Conservation (phyloP, 2,113 vertebrate species). For the Cairina moschata region DNA sequence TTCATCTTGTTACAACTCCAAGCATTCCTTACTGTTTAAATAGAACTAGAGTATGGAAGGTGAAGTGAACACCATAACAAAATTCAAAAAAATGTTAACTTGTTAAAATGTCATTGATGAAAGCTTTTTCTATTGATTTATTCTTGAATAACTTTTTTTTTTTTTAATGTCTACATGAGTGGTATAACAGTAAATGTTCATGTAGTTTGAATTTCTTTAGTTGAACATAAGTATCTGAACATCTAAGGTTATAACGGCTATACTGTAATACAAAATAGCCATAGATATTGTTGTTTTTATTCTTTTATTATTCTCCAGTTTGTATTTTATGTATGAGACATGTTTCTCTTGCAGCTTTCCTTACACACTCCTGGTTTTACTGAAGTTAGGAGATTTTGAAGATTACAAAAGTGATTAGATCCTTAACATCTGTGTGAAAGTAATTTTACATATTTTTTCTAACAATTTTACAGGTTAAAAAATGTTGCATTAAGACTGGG, state of each 20-base stretch:
- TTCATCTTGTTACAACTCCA: fast-evolving
- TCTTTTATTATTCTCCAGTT: neutral
- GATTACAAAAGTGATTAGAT: neutral
- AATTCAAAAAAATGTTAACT: too few relatives aligned
- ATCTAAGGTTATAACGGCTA: neutral
- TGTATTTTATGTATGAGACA: neutral
- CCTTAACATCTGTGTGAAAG: neutral
- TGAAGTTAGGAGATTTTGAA: fast-evolving
- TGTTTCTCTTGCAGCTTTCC: neutral
- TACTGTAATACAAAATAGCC: neutral
- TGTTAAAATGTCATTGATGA: neutral
- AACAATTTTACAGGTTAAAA: neutral
- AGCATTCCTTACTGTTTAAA: neutral
- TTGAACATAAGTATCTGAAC: neutral
- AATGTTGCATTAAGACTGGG: neutral
- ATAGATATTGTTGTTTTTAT: fast-evolving
- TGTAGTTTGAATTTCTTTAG: neutral
- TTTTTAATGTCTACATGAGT: neutral
- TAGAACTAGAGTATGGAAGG: neutral
- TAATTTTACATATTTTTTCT: neutral
- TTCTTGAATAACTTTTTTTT: neutral
- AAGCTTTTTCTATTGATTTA: neutral
- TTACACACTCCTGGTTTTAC: fast-evolving
- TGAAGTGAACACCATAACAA: fast-evolving
- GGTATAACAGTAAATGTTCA: neutral